A percentile compares a stretch with the other conserved stretches of the same genome.
Evolutionary conservation across 2,113 vertebrate genomes (phyloP).

Genomic region (Amia ocellicauda): DNA sequence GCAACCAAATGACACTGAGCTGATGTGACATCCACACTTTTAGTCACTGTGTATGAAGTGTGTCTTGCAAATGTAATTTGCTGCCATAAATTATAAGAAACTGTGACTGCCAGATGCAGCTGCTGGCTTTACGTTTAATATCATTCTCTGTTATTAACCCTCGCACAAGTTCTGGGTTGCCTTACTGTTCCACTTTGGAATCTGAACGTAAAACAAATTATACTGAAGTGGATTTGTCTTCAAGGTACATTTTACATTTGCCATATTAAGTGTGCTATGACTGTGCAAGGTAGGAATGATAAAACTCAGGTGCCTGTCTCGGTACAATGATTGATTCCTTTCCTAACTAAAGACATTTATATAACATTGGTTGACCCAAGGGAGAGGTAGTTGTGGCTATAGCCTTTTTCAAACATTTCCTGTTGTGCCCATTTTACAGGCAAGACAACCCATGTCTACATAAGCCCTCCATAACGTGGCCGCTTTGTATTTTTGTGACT

Average conservation of each 20-base stretch:
- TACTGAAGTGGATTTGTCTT: background rate
- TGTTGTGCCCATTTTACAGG: too few species aligned
- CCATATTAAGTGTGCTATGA: too few species aligned
- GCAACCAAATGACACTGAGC: conserved; percentile 31
- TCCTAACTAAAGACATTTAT: too few species aligned
- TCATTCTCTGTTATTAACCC: conserved; percentile 37
- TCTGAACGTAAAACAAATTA: conserved; percentile 1
- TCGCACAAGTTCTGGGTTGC: conserved; percentile 33
- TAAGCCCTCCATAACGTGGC: too few species aligned
- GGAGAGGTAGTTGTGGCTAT: too few species aligned
- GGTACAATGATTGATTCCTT: too few species aligned
- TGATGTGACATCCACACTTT: conserved; percentile 29
- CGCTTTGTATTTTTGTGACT: too few species aligned
- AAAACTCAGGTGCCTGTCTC: too few species aligned
- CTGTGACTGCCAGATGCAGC: conserved; percentile 29
- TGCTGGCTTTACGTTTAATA: conserved; percentile 30
- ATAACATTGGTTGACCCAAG: too few species aligned
- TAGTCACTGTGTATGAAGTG: conserved; percentile 40
- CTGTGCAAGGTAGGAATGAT: too few species aligned
- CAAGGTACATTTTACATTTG: background rate
- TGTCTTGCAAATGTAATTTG: conserved; percentile 49
- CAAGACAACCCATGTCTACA: too few species aligned
- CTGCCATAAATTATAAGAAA: conserved; percentile 45
- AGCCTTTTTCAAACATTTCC: too few species aligned
- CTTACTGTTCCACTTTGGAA: conserved; percentile 20